Evolutionary conservation across 2,797 vertebrate species (phyloP), one percentile per base, ranked within the genome.

Genomic region (Salarias fasciatus): DNA sequence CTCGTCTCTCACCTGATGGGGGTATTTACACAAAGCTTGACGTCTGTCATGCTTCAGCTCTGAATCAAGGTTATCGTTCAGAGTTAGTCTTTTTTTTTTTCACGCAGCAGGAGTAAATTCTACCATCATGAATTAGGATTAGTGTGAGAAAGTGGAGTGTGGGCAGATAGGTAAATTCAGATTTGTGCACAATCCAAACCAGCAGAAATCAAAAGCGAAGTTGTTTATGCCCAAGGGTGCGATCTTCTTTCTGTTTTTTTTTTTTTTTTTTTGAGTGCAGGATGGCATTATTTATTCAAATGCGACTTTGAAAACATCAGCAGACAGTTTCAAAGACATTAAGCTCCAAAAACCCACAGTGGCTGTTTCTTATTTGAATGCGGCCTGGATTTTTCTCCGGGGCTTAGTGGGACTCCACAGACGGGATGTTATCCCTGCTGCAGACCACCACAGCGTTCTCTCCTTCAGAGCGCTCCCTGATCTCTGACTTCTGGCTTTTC

Each of bases 221-320:
- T 77, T 86, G 83, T 88, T 89, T 87, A 80, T 84, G 81, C 85
- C 69, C 57, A 59, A 67, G 80, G 83, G 69, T 71, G 72, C 1
- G 43, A 78, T 82, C 68, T 71, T 77, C 73, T 77, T 70, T 61
- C 58, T 80, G 2, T 3, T 24, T 24, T 3, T 24, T 24, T 24
- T 24, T 24, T 24, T 18, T n/a, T 28, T 79, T 82, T 80, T 61
- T 30, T 33, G 9, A 15, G 44, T 73, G 49, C 74, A 53, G 56
- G 60, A 30, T 60, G 59, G 76, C 77, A 87, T 89, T 88, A 85
- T 85, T 88, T 83, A 79, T 88, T 83, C 9, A 72, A 82, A 86
- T 83, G 72, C 72, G 71, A 70, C 83, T 87, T 78, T 86, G 72
- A 77, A 85, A 86, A 88, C 76, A 82, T 84, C 76, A 86, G 79